Evolutionary conservation across 2,888 invertebrate genomes (phyloP).

Genomic region (Oscheius sp.): DNA sequence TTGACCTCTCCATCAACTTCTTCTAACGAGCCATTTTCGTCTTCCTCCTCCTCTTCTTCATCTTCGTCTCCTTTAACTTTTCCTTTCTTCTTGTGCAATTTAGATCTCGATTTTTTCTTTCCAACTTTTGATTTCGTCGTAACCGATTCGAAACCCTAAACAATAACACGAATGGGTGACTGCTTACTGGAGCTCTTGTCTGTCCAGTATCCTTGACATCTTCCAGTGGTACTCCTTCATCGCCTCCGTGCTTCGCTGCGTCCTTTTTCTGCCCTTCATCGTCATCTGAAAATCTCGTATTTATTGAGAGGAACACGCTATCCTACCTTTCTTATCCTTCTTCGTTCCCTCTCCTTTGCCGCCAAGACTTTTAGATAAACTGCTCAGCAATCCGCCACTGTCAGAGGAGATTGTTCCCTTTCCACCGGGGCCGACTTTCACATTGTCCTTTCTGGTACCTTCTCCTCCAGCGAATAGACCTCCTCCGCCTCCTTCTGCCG

Average conservation of each 20-base stretch:
- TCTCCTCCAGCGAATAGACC: background rate
- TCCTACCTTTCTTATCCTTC: constrained; percentile 5
- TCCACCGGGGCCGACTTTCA: background rate
- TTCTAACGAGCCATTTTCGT: constrained; percentile 12
- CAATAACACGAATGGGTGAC: background rate
- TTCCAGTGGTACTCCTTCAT: background rate
- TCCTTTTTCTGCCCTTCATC: constrained; percentile 2
- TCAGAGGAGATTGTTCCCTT: constrained; percentile 2
- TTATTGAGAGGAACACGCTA: no score
- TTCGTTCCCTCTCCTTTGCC: constrained; percentile 8
- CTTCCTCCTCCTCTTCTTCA: constrained; percentile 16
- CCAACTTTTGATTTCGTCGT: background rate
- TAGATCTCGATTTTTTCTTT: no score
- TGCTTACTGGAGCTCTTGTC: constrained; percentile 1
- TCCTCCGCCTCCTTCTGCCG: background rate
- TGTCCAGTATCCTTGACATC: constrained; percentile 1
- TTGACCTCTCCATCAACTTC: constrained; percentile 25
- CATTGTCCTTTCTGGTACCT: background rate
- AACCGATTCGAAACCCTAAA: no score
- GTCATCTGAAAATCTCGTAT: background rate
- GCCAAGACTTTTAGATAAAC: background rate
- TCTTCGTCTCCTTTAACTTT: constrained; percentile 1
- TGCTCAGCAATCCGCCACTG: background rate
- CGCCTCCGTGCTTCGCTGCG: background rate
- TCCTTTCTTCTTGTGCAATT: background rate